phyloP scores from a whole-genome alignment of 2,113 vertebrate genomes.

The Callorhinus ursinus region DNA sequence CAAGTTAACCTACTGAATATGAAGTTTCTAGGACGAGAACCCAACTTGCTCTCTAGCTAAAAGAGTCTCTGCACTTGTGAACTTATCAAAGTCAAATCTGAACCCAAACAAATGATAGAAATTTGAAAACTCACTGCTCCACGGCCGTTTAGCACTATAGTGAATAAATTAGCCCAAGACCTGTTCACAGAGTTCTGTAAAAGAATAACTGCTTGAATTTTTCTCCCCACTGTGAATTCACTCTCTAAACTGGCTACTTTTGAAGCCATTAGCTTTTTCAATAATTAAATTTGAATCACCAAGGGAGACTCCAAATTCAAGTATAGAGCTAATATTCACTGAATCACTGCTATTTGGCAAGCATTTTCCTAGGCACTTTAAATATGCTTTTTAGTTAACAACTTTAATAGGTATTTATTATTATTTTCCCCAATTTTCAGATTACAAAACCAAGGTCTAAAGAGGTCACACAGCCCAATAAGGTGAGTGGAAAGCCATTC shows the following conservation, averaged over 20 bases:
- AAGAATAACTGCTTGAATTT: slow-evolving; percentile 55
- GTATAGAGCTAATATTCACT: slow-evolving; percentile 64
- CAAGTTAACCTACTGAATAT: slow-evolving; percentile 55
- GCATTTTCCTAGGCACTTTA: slow-evolving; percentile 57
- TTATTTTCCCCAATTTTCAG: slow-evolving; percentile 53
- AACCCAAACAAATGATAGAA: slow-evolving; percentile 77
- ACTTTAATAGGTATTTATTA: slow-evolving; percentile 56
- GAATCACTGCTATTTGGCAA: slow-evolving; percentile 56
- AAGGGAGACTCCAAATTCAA: slow-evolving; percentile 64
- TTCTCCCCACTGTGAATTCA: slow-evolving; percentile 57
- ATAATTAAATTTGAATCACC: slow-evolving; percentile 73
- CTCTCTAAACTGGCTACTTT: slow-evolving; percentile 67
- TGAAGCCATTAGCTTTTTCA: slow-evolving; percentile 71
- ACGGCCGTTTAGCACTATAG: not conserved
- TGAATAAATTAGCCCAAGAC: slow-evolving; percentile 57
- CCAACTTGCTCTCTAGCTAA: slow-evolving; percentile 50
- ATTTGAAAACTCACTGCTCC: slow-evolving; percentile 64
- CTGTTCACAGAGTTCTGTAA: not conserved
- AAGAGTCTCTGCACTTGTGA: slow-evolving; percentile 61
- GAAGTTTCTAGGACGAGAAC: slow-evolving; percentile 57
- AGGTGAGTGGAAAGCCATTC: not conserved
- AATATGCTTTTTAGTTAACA: slow-evolving; percentile 67
- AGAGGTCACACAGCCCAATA: not conserved
- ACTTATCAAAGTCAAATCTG: slow-evolving; percentile 75
- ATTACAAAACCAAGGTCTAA: slow-evolving; percentile 54